Base-by-base conservation (phyloP, 1,140 invertebrate genomes). In the Drosophila elegans region DNA sequence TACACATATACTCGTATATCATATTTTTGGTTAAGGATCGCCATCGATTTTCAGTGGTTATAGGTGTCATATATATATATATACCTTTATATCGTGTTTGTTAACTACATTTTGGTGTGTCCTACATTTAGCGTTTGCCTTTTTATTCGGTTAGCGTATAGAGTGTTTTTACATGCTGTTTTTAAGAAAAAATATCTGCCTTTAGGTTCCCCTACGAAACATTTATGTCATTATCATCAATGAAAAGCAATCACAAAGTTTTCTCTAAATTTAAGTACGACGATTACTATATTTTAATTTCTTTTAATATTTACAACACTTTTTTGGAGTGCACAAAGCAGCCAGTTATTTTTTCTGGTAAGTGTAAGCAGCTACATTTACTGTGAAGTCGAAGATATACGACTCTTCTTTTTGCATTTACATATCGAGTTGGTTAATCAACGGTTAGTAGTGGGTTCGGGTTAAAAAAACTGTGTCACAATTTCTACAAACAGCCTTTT, bases 401-500 rank as follows among this genome's bases (percentile, higher is more conserved):
- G 32, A 52, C 45, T 62, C 32, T 32, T 68, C 45, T 41, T 61
- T 62, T 29, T 16, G 62, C 51, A 61, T 82, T 72, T 81, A 54
- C 48, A 64, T 59, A 39, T 74, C 53, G 36, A 52, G 57, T 63
- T 49, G 67, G 51, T 73, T 44, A 60, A 44, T 57, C 42, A 46
- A 42, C 21, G 59, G 36, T n/a, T 69, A 55, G 34, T 49, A 27
- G 29, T 66, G 62, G 57, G 52, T 29, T 67, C 11, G 56, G 71
- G 51, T 64, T 74, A 78, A 80, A 90, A 85, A 90, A 89, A 89
- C 81, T 89, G 80, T 88, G 72, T 91, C 75, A 91, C 89, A 91
- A 89, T 91, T 91, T 91, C 84, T 91, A 91, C 88, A 89, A 91
- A 91, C 88, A 91, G 88, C 88, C 88, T 91, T 91, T 80, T 75